phyloP scores from a whole-genome alignment of 2,113 vertebrate species.

The human (Homo sapiens) region DNA sequence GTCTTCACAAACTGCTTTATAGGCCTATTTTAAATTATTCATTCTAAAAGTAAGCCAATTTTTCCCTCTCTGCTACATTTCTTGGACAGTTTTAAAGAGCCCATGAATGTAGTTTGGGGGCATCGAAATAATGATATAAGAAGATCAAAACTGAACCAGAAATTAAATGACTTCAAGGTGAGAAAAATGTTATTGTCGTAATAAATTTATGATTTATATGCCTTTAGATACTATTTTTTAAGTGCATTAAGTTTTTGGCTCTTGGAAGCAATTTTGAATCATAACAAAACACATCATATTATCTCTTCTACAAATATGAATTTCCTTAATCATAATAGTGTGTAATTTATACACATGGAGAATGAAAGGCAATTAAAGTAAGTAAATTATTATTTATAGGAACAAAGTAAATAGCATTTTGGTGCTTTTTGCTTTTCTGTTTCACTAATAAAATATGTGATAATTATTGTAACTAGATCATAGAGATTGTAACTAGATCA shows the following conservation, averaged over 20 bases:
- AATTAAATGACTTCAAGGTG: slow-evolving; percentile 75
- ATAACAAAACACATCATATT: background rate
- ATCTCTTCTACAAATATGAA: slow-evolving; percentile 13
- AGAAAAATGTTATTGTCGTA: slow-evolving; percentile 74
- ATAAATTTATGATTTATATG: slow-evolving; percentile 58
- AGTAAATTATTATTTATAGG: background rate
- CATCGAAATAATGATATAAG: slow-evolving; percentile 77
- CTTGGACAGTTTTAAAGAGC: slow-evolving; percentile 80
- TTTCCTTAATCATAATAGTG: background rate
- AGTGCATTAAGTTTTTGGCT: slow-evolving; percentile 18
- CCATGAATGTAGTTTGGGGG: slow-evolving; percentile 80
- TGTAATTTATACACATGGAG: background rate
- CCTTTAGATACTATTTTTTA: slow-evolving; percentile 56
- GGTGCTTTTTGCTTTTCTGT: background rate
- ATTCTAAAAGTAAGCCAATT: slow-evolving; percentile 71
- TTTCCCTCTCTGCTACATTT: slow-evolving; percentile 80
- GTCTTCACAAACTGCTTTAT: slow-evolving; percentile 61
- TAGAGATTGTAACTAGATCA: background rate
- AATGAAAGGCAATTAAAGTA: background rate
- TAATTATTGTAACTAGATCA: background rate
- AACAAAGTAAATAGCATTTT: background rate
- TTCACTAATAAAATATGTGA: background rate
- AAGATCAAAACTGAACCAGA: slow-evolving; percentile 79
- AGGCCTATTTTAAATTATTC: slow-evolving; percentile 67
- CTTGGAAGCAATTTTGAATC: slow-evolving; percentile 36